Evolutionary conservation across 2,888 invertebrate genomes (phyloP), one percentile per base, ranked within the genome.

Genomic region (Abrostola tripartita): DNA sequence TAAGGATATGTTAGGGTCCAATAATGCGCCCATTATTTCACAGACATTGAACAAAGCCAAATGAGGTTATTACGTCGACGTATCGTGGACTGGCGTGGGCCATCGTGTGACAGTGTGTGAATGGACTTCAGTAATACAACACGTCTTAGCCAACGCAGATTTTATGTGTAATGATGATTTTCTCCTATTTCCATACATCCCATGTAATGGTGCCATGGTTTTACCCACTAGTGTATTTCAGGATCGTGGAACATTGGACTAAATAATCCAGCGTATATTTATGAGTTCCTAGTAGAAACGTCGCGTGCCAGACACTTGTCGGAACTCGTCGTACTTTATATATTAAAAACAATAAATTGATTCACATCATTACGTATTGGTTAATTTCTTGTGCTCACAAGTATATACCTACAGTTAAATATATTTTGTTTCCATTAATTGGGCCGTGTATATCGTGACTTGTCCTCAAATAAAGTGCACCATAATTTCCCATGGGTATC

Each of bases 1-100:
- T 66, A 64, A 38, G 44, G 62, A 69, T 60, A 56, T 58, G 61
- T 68, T 38, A 54, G 55, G 64, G 58, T 58, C 63, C 40, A 68
- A 70, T 73, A 64, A 60, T 52, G 44, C 12, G 73, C 35, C 74
- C 63, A 68, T 76, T 79, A 76, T 73, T 77, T 76, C 69, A 79
- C 78, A 65, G 73, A 56, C 41, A 53, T 35, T 64, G 77, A 69
- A 71, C 77, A 72, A 65, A 63, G 61, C 74, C 60, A n/a, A 65
- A 60, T 55, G 63, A 64, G 61, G 65, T 63, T 78, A 75, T 76
- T 68, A 76, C 51, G 50, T 37, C 9, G 38, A 71, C 71, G 40
- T 76, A 47, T 55, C 52, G 47, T 53, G 64, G 62, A 66, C 51
- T 71, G 60, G 64, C 37, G 58, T 54, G 71, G 49, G 42, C 8